Percentiles rank a stretch among this genome's conserved stretches.
These are phyloP conservation scores for Drosophila meridionalis DNA, from an alignment of 2,888 invertebrate genomes.

Conservation along the genomic window DNA sequence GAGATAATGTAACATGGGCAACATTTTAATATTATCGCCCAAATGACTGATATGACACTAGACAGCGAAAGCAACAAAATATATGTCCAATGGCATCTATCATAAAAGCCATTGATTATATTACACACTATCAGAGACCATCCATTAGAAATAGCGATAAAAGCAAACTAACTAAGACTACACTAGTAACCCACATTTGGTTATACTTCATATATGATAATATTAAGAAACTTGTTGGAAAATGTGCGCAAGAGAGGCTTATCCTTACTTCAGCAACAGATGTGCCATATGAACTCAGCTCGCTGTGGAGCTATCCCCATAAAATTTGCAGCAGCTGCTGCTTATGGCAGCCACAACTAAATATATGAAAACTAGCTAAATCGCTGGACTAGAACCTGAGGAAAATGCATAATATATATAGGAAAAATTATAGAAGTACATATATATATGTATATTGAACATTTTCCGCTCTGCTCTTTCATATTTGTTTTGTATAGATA, in stretches of 20 bases:
- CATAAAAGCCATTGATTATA: slow-evolving; percentile 22
- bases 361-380: background rate
- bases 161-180: background rate
- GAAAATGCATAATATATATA: background rate
- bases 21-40: slow-evolving; percentile 7
- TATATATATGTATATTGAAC: background rate
- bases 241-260: too few relatives aligned
- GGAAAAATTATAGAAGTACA: background rate
- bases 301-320: background rate
- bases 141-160: slow-evolving; percentile 3
- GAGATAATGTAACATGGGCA: background rate
- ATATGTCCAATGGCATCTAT: slow-evolving; percentile 1
- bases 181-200: background rate
- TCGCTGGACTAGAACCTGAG: background rate
- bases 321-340: background rate
- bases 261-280: background rate
- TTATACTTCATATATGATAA: background rate
- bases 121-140: slow-evolving; percentile 5
- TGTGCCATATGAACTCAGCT: slow-evolving; percentile 1
- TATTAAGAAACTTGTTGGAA: too few relatives aligned
- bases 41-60: background rate
- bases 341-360: background rate
- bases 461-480: background rate
- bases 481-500: background rate
- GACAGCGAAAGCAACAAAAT: background rate